Evolutionary conservation across 2,113 vertebrate genomes (phyloP), one percentile per base, ranked within the genome.

Genomic region (Alosa alosa): DNA sequence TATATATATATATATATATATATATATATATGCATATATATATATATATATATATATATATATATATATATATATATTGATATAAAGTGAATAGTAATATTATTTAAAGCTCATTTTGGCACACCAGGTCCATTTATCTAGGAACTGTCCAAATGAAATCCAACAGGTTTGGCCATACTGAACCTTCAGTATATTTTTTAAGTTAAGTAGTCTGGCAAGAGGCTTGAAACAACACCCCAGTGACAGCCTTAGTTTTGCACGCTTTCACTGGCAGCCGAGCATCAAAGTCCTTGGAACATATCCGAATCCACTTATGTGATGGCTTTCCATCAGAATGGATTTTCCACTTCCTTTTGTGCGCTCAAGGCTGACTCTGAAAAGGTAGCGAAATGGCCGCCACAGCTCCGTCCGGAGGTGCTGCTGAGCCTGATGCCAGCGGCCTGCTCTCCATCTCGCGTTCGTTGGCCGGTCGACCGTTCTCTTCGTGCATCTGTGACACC

Each of bases 401-500:
- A 0, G 93, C 92, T n/a, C 95, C 87, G n/a, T 95, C 92, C 2
- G 94, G 91, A 0, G 0, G 86, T 31, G 0, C 10, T 1, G 72
- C 10, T 15, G 50, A 52, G 0, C 11, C 3, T 13, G 72, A 36
- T 36, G 31, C 72, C 9, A 72, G 85, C 6, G 93, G 93, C 75
- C 93, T 91, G 87, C 92, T 93, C 1, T 91, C 91, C 93, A 94
- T 92, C 57, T 96, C 93, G 0, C 93, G 94, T 18, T 92, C 93
- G 0, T 94, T 95, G 87, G 15, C 50, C 6, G 93, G 95, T 10
- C 93, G 88, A 6, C 91, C 57, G 25, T 94, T 92, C 49, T 96
- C 95, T 49, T 96, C 95, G 0, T 96, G 93, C 92, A 96, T 94
- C 4, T 96, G 96, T 0, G 96, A 96, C 68, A 95, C 95, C 81